Base-by-base conservation (phyloP, 2,797 vertebrate genomes). In the Acrossocheilus wenchowensis region DNA sequence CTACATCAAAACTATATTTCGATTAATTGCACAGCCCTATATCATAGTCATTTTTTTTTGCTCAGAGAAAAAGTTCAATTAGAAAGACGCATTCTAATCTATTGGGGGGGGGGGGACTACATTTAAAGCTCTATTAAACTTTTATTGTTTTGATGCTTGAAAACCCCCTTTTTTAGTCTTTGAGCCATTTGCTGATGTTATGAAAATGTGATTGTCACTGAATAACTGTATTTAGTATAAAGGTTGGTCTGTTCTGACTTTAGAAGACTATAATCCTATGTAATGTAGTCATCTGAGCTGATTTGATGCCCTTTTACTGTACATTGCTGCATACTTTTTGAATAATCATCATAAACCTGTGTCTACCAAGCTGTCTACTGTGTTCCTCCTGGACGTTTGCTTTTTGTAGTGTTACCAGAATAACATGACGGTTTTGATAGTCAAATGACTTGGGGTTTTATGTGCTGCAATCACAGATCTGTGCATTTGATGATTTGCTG, bases 361-460 rank as follows among this genome's bases (percentile, higher is more conserved):
- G 60, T 87, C 43, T 62, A 10, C 77, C 36, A 69, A 81, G 78
- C 74, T 90, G 77, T 36, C 36, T 36, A 36, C 74, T 45, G 1
- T 66, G 54, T 48, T 86, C 45, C 45, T 23, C 36, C 52, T 8
- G 2, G 9, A 87, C 73, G 64, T 79, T 84, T 66, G 7, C 23
- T 4, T 72, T 43, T 34, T 34, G 11, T 80, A 0, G 14, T 3
- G 45, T 57, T n/a, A 69, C 41, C 69, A 15, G 52, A 74, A 64
- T 3, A 11, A 6, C 23, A 26, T 72, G 23, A 82, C 41, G 2
- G 11, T 41, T 84, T 89, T 89, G 45, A 50, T 78, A 88, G 60
- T 82, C 87, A 86, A 72, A 88, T 86, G 14, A 87, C 41, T 52
- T 23, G 36, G 39, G 19, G 34, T 9, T 45, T 78, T 90, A 60